Conservation (phyloP, 23 tunicate species). For the Clavelina lepadiformis region DNA sequence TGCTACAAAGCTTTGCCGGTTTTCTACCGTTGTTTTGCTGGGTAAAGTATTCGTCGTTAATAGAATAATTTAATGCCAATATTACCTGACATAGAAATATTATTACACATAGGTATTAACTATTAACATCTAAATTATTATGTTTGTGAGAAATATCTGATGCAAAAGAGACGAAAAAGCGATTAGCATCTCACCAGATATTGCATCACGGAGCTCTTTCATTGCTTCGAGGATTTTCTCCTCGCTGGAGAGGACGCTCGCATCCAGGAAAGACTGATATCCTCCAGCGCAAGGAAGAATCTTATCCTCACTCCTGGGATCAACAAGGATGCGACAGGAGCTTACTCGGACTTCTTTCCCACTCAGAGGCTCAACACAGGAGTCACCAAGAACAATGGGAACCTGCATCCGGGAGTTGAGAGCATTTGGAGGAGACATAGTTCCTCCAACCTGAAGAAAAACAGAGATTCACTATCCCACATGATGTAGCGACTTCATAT, state of each 20-base stretch:
- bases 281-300: slow-evolving; percentile 79
- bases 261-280: slow-evolving; percentile 56
- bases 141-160: no score
- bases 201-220: slow-evolving; percentile 46
- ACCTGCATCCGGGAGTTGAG: slow-evolving; percentile 39
- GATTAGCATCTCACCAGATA: slow-evolving; percentile 64
- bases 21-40: no score
- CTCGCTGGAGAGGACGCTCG: slow-evolving; percentile 41
- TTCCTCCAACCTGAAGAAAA: slow-evolving; percentile 72
- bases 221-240: slow-evolving; percentile 46
- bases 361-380: slow-evolving; percentile 73
- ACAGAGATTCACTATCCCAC: no score
- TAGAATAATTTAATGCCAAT: no score
- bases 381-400: slow-evolving; percentile 59
- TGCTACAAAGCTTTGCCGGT: no score
- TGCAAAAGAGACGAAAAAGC: no score
- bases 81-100: no score
- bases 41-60: no score
- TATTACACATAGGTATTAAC: no score
- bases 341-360: slow-evolving; percentile 46
- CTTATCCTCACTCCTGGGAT: slow-evolving; percentile 31
- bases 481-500: background rate
- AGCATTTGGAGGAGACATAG: slow-evolving; percentile 46
- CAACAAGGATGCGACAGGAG: slow-evolving; percentile 33
- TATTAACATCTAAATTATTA: no score